Conservation (phyloP, 1,140 invertebrate genomes). For the Spodoptera litura region DNA sequence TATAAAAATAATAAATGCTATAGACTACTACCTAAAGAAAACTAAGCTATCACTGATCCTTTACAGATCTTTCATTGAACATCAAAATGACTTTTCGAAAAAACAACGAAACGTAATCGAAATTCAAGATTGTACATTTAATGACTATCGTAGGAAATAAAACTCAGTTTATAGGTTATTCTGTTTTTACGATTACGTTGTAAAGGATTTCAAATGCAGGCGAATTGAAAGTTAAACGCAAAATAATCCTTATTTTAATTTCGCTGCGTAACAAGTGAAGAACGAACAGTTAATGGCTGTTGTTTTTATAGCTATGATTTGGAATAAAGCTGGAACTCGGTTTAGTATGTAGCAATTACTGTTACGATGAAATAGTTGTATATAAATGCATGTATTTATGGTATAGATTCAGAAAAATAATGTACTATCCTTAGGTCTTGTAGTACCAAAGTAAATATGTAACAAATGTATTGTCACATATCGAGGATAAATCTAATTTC, state of each 20-base stretch:
- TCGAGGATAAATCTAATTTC: no score
- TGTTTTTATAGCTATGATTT: background rate
- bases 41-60: background rate
- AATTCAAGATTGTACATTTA: conserved; percentile 23
- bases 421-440: no score
- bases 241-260: conserved; percentile 3
- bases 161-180: conserved; percentile 24
- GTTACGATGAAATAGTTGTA: no score
- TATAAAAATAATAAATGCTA: no score
- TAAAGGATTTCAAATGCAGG: conserved; percentile 24
- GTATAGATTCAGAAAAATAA: no score
- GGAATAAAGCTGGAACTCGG: no score
- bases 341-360: no score
- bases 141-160: conserved; percentile 19
- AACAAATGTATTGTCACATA: no score
- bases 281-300: background rate
- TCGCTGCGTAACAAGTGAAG: background rate
- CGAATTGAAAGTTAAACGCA: conserved; percentile 21
- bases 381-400: no score
- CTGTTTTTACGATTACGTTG: conserved; percentile 10
- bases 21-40: no score
- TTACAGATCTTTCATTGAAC: background rate
- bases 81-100: conserved; percentile 28
- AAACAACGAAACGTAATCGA: conserved; percentile 1
- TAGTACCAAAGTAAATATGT: no score